Conservation (phyloP, 2,797 vertebrate genomes). For the Sebastiscus albofasciatus region DNA sequence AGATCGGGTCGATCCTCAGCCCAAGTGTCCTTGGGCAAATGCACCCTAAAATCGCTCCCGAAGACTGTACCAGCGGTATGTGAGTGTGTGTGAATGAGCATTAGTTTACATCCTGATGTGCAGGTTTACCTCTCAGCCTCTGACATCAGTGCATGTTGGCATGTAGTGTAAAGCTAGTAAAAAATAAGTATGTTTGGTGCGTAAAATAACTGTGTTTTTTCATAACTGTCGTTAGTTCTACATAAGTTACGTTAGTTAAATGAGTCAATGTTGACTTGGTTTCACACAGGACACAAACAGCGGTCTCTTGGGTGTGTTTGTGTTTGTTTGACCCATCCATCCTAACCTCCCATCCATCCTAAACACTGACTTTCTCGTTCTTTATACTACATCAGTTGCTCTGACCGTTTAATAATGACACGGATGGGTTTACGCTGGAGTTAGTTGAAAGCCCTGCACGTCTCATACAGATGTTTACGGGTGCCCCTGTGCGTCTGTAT, state of each 20-base stretch:
- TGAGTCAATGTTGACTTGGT: not conserved
- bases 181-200: no score
- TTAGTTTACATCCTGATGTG: no score
- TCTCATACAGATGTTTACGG: not conserved
- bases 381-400: not conserved
- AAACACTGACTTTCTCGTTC: not conserved
- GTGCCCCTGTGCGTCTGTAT: not conserved
- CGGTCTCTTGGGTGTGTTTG: not conserved
- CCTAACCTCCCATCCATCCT: not conserved
- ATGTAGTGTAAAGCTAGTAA: not conserved
- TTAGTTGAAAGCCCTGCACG: not conserved
- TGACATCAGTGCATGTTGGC: not conserved
- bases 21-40: no score
- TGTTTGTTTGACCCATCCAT: not conserved
- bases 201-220: not conserved
- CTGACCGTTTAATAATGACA: not conserved
- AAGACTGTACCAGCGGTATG: no score
- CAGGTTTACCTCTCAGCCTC: not conserved
- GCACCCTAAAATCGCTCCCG: no score
- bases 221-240: not conserved
- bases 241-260: not conserved
- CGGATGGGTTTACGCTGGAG: no score
- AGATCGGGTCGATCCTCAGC: no score
- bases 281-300: not conserved
- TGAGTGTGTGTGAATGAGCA: no score